Percentiles rank a stretch among this genome's conserved stretches.
Conservation (phyloP, 2,888 invertebrate genomes). For the Calliphora vomitoria region DNA sequence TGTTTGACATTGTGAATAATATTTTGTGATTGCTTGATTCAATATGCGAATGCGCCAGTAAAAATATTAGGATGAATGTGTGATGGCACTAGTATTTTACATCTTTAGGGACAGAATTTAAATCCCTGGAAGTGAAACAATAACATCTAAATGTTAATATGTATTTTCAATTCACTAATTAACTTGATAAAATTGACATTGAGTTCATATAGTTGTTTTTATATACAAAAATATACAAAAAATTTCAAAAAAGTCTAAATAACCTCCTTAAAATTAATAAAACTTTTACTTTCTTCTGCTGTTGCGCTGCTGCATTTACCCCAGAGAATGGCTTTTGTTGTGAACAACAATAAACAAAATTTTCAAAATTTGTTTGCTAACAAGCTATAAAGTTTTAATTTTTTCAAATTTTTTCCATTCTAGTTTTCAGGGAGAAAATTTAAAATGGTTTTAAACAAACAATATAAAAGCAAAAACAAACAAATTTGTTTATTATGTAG, state of each 20-base stretch:
- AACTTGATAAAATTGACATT: too few species aligned
- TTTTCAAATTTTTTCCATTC: conserved; percentile 11
- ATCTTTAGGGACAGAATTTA: too few species aligned
- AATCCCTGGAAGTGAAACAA: too few species aligned
- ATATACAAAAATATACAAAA: background rate
- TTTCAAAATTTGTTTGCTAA: conserved; percentile 48
- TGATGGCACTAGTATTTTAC: too few species aligned
- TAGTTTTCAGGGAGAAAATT: conserved; percentile 6
- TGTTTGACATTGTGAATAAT: too few species aligned
- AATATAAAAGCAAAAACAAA: background rate
- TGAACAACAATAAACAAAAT: conserved; percentile 52
- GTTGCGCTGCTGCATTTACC: conserved; percentile 22
- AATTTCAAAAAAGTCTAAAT: background rate
- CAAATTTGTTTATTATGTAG: conserved; percentile 41
- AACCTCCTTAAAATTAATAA: conserved; percentile 41
- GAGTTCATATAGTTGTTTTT: background rate
- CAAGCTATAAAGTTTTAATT: conserved; percentile 46
- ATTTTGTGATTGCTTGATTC: too few species aligned
- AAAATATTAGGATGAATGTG: too few species aligned
- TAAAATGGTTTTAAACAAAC: conserved; percentile 15
- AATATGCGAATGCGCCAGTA: too few species aligned
- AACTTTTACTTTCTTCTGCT: conserved; percentile 50
- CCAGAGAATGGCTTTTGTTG: conserved; percentile 40
- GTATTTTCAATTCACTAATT: too few species aligned
- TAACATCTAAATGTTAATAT: too few species aligned